Percentiles rank a stretch among this genome's conserved stretches.
These are phyloP conservation scores for Myiozetetes cayanensis DNA, from an alignment of 2,113 vertebrate species.

Conservation along the genomic window DNA sequence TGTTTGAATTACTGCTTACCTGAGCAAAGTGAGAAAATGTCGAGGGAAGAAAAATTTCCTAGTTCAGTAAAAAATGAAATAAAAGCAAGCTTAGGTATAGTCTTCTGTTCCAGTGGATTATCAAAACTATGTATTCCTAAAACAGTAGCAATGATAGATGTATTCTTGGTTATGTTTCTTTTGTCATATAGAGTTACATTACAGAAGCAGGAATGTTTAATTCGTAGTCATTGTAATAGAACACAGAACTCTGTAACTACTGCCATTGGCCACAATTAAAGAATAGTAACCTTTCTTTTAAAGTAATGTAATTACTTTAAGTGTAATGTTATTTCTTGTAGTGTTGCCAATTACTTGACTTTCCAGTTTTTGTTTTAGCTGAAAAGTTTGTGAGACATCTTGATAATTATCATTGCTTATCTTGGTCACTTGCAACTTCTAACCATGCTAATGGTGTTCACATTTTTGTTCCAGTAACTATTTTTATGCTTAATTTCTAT, in stretches of 20 bases:
- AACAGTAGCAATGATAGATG: background rate
- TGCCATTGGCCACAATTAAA: background rate
- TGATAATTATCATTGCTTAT: background rate
- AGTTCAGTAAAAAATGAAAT: background rate
- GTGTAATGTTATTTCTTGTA: too few species aligned
- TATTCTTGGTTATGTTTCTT: background rate
- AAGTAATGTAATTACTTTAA: rapidly evolving
- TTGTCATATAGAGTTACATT: background rate
- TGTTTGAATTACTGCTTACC: background rate
- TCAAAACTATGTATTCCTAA: background rate
- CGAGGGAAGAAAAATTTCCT: background rate
- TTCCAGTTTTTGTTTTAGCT: background rate
- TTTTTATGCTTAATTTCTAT: background rate
- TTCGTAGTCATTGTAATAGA: background rate
- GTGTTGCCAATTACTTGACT: background rate
- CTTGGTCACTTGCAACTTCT: background rate
- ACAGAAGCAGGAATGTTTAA: background rate
- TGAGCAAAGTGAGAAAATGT: background rate
- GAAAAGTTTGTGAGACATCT: background rate
- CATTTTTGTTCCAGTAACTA: background rate
- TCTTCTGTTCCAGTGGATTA: background rate
- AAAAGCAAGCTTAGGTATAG: background rate
- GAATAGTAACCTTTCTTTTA: background rate
- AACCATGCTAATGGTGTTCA: background rate
- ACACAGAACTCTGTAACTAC: background rate